phyloP scores from a whole-genome alignment of 2,888 invertebrate species.

The Nephrocerus scutellatus region DNA sequence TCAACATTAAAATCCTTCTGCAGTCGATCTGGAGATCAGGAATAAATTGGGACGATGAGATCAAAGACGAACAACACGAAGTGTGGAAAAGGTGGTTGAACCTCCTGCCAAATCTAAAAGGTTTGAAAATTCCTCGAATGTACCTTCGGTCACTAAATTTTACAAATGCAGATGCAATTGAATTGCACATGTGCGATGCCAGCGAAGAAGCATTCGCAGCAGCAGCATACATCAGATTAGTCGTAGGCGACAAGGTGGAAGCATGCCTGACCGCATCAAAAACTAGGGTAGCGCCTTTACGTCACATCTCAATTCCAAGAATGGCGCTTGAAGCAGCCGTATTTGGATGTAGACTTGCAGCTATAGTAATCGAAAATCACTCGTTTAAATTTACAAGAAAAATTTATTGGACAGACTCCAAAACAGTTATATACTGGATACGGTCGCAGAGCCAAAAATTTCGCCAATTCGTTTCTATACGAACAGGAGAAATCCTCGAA shows the following conservation, averaged over 20 bases:
- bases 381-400: slow-evolving; percentile 14
- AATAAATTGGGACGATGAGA: slow-evolving; percentile 19
- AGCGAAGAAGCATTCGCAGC: slow-evolving; percentile 24
- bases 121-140: slow-evolving; percentile 16
- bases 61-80: slow-evolving; percentile 8
- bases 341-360: slow-evolving; percentile 21
- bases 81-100: slow-evolving; percentile 15
- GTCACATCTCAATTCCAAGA: slow-evolving; percentile 22
- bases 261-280: slow-evolving; percentile 21
- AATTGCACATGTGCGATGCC: slow-evolving; percentile 15
- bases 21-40: slow-evolving; percentile 19
- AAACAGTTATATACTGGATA: slow-evolving; percentile 27
- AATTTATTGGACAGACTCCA: slow-evolving; percentile 29
- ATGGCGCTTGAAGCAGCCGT: slow-evolving; percentile 26
- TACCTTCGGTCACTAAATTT: too few relatives aligned
- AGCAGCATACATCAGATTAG: slow-evolving; percentile 22
- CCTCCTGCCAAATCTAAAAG: slow-evolving; percentile 7
- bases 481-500: slow-evolving; percentile 20
- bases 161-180: background rate
- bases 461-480: slow-evolving; percentile 21
- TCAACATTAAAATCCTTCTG: slow-evolving; percentile 19
- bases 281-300: slow-evolving; percentile 25
- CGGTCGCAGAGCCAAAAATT: slow-evolving; percentile 21
- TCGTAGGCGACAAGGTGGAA: slow-evolving; percentile 5
- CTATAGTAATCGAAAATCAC: slow-evolving; percentile 12